Evolutionary conservation across 2,888 invertebrate genomes (phyloP).

Genomic region (Harpalus rubripes): DNA sequence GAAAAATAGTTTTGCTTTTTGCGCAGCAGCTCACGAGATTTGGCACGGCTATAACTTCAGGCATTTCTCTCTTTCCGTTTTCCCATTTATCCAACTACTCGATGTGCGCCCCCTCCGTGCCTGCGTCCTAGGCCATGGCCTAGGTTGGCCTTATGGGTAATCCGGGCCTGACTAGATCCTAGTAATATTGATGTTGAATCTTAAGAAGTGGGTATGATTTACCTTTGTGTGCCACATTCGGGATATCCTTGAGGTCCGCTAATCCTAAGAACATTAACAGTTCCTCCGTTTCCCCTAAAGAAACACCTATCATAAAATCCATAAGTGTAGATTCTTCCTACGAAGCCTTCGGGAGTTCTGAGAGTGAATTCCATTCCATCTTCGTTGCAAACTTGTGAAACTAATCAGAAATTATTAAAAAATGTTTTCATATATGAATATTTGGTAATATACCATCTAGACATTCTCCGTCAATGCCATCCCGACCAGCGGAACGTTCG

Average conservation of each 20-base stretch:
- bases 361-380: constrained; percentile 97
- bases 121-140: no score
- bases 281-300: constrained; percentile 94
- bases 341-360: constrained; percentile 92
- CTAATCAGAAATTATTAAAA: constrained; percentile 76
- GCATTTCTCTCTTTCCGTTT: no score
- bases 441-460: constrained; percentile 85
- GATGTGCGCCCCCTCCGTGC: no score
- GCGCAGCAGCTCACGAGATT: no score
- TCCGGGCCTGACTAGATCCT: no score
- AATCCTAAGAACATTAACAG: constrained; percentile 89
- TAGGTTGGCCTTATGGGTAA: no score
- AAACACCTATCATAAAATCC: constrained; percentile 95
- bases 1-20: no score
- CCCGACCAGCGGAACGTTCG: constrained; percentile 87
- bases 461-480: constrained; percentile 86
- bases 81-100: no score
- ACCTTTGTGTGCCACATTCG: constrained; percentile 93
- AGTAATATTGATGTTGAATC: no score
- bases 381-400: constrained; percentile 94
- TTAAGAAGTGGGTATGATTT: constrained; percentile 72
- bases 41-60: no score
- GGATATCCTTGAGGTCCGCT: constrained; percentile 96
- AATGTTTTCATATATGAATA: constrained; percentile 1
- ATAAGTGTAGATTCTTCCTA: constrained; percentile 94